Evolutionary conservation across 2,113 vertebrate genomes (phyloP), one percentile per base, ranked within the genome.

Genomic region (Strigops habroptila): DNA sequence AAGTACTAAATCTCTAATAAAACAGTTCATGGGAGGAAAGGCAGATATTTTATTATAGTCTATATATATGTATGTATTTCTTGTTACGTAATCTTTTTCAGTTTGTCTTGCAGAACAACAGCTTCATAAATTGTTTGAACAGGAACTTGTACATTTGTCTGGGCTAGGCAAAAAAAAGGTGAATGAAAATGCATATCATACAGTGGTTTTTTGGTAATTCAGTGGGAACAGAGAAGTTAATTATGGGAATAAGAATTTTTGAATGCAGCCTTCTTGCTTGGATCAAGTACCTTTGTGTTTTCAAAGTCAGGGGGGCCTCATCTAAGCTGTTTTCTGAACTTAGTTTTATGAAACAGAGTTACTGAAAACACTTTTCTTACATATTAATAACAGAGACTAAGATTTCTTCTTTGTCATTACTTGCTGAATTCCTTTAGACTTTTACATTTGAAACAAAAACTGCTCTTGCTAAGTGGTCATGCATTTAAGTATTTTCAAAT

Each of bases 1-100:
- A 51, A 52, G 75, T 23, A 68, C 30, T 91, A 88, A 91, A 94
- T 94, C 57, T 87, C 59, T 86, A 76, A 70, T 87, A 73, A 82
- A 73, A 60, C 9, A 4, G 57, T 82, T 93, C 91, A 60, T 76
- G 67, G 67, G 52, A 88, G 53, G 49, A 86, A 93, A 88, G 76
- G 76, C 63, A 77, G 86, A 22, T 92, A 80, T 73, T 88, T 95
- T 90, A 85, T 80, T 88, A 3, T 33, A 65, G 57, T 60, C 25
- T 67, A 2, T 87, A 41, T 70, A 35, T 92, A 16, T 76, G 63
- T 92, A 21, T 76, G 53, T n/a, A 19, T 82, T 81, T 80, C 62
- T 31, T 67, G 9, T 87, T 85, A 63, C 8, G 3, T 76, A n/a
- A 4, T 41, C 68, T 53, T 64, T 65, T 79, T 35, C 55, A 84